Evolutionary conservation across 2,113 vertebrate species (phyloP).

Genomic region (Apteryx owenii): DNA sequence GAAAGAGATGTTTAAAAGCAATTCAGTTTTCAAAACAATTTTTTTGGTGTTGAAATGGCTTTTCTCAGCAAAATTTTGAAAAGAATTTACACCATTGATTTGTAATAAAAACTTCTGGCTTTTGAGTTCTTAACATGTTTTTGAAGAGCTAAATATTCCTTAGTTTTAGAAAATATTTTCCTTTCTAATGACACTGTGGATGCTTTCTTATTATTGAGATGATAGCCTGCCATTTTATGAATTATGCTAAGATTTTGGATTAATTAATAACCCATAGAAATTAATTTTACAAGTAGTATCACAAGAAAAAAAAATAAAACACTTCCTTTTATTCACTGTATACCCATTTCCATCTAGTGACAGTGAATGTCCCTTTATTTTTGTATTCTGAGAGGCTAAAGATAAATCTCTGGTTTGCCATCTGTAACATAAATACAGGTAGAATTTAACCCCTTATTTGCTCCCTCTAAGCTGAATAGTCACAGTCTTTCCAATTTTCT

Average conservation of each 20-base stretch:
- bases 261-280: neutral
- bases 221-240: accelerated
- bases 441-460: neutral
- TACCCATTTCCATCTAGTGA: accelerated
- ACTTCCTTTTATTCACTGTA: accelerated
- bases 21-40: neutral
- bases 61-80: accelerated
- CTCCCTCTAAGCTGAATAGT: neutral
- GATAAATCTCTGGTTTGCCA: neutral
- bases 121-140: accelerated
- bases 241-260: accelerated
- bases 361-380: accelerated
- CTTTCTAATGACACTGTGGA: neutral
- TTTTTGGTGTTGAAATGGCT: neutral
- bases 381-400: neutral
- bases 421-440: neutral
- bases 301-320: accelerated
- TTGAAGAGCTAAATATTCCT: neutral
- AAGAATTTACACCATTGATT: neutral
- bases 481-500: too few species aligned
- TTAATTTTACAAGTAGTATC: neutral
- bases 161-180: neutral
- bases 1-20: neutral
- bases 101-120: neutral
- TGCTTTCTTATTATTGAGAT: neutral